Evolutionary conservation across 2,797 vertebrate genomes (phyloP).

Genomic region (Sebastes steindachneri): DNA sequence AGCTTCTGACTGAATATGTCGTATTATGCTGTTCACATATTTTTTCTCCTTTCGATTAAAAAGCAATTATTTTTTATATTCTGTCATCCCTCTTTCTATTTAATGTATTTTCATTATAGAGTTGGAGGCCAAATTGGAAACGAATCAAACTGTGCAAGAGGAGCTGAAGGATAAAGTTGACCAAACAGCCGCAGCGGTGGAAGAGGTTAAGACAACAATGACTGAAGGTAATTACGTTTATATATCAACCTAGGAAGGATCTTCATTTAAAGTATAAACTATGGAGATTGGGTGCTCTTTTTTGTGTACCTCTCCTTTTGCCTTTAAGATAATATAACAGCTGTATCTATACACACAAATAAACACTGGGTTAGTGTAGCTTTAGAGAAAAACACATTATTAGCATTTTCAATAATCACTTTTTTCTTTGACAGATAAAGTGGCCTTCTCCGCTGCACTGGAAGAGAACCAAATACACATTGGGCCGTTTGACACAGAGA

Average conservation of each 20-base stretch:
- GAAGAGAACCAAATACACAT: constrained; percentile 37
- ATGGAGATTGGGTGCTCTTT: not conserved
- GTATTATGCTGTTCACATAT: not conserved
- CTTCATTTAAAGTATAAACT: not conserved
- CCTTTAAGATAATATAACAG: not conserved
- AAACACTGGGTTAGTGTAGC: not conserved
- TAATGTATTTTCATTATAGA: constrained; percentile 10
- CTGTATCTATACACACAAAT: not conserved
- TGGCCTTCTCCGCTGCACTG: constrained; percentile 42
- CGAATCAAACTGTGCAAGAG: constrained; percentile 14
- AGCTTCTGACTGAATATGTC: not conserved
- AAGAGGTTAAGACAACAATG: constrained; percentile 21
- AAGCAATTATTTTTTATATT: not conserved
- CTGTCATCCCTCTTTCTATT: not conserved
- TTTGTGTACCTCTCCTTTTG: not conserved
- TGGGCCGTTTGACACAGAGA: constrained; percentile 41
- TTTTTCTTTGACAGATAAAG: constrained; percentile 19
- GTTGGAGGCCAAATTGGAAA: constrained; percentile 22
- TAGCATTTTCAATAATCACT: not conserved
- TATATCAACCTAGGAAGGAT: not conserved
- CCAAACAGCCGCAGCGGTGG: constrained; percentile 24
- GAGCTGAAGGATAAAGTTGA: constrained; percentile 25
- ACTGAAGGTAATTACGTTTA: not conserved
- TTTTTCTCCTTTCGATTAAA: not conserved
- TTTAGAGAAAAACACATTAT: not conserved